phyloP scores from a whole-genome alignment of 2,113 vertebrate species.

The Dolichallabes microphthalmus region DNA sequence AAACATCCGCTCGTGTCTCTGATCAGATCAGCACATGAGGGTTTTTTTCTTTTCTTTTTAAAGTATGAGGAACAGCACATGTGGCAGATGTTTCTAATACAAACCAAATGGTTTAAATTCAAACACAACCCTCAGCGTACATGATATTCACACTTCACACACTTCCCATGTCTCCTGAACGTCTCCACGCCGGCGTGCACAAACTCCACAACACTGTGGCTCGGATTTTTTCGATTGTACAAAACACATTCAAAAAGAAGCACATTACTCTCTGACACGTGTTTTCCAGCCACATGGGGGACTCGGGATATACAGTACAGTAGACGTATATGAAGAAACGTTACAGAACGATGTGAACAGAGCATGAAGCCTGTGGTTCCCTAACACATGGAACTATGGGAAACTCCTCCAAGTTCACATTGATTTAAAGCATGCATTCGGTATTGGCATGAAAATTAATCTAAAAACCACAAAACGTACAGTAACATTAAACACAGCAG shows the following conservation, averaged over 20 bases:
- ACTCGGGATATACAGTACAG: slow-evolving; percentile 20
- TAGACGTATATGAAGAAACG: background rate
- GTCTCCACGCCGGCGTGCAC: background rate
- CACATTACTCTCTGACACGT: too few species aligned
- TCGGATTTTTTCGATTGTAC: background rate
- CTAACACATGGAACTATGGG: background rate
- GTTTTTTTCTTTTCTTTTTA: background rate
- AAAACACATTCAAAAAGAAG: too few species aligned
- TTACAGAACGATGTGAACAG: background rate
- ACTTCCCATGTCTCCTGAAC: background rate
- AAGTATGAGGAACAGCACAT: background rate
- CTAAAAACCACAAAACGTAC: background rate
- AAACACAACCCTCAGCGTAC: background rate
- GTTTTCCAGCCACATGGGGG: background rate
- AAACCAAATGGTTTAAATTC: background rate
- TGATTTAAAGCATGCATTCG: too few species aligned
- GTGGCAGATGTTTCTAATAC: background rate
- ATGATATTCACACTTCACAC: background rate
- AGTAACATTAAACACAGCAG: background rate
- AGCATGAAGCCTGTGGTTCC: background rate
- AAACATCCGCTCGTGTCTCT: background rate
- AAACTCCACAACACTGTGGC: slow-evolving; percentile 14
- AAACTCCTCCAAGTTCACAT: too few species aligned
- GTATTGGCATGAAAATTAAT: too few species aligned
- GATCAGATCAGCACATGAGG: background rate